Evolutionary conservation across 2,113 vertebrate genomes (phyloP), one percentile per base, ranked within the genome.

Genomic region (Myrmecobius fasciatus): DNA sequence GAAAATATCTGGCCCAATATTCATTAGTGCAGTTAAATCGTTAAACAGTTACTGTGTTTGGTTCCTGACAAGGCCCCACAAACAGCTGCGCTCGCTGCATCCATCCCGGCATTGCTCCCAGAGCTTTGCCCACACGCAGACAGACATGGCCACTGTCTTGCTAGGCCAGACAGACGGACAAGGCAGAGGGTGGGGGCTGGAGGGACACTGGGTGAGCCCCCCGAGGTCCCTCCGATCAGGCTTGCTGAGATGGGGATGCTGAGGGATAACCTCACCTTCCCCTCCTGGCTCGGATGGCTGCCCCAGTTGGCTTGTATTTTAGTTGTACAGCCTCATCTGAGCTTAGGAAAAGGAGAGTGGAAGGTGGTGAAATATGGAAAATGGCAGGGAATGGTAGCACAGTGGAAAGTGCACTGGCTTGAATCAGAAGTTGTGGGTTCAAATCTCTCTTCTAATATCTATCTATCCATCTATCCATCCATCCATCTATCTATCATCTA

Each of bases 1-100:
- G 98, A 98, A 99, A 99, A 99, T 99, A 99, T 99, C 99, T 99
- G 99, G 99, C 99, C 99, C 99, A 99, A 99, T 99, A 99, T 99
- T 99, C 99, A 99, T 99, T 99, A 99, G 99, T 98, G 99, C 98
- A 98, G 99, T 98, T 99, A 99, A 99, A 98, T 99, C 97, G 97
- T 98, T 99, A 98, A 98, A 98, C 98, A 98, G 98, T 98, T 97
- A 96, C 98, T 95, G 98, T 98, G 98, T 98, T 98, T 97, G 98
- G 98, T 98, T 98, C 98, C 94, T 0, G 97, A 98, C 98, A 97
- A 98, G 98, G 97, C 97, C 98, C 96, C 0, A 90, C 95, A 56
- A 97, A 96, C 51, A 98, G 97, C 98, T 98, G 98, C 0, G 48
- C 0, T 48, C 95, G 96, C 96, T 25, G 53, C n/a, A 11, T 25